Base-by-base conservation (phyloP, 2,113 vertebrate species). In the Ammodytes marinus region DNA sequence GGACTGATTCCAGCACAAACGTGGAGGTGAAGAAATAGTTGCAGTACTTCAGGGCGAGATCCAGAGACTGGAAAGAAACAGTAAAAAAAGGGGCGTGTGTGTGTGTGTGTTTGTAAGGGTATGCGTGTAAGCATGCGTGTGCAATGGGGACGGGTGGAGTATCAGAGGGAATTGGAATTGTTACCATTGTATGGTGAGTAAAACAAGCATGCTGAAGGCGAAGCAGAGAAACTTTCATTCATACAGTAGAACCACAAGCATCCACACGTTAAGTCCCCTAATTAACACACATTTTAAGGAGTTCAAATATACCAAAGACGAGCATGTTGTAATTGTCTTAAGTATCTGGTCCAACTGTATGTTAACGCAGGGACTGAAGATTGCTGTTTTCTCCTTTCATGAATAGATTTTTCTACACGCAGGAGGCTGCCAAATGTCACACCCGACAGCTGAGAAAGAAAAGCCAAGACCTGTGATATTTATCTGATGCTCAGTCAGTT, bases 1-100 rank as follows among this genome's bases (percentile, higher is more conserved):
- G 95, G 43, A 97, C 94, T 5, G 98, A 93, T 91, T 99, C 98
- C 93, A 99, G 93, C 89, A 99, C 97, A 86, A 99, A 99, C 69
- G 97, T 97, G 1, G 97, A 97, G 86, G 98, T 99, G 94, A 99
- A 99, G 94, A 99, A 94, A 90, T 99, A 99, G 96, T 99, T 99
- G 94, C 98, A 99, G 91, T 99, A 99, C 88, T 99, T 99, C 84
- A 99, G 97, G 43, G 96, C 96, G 0, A 97, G 96, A 94, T 99
- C 97, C 92, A 99, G 93, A 55, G 98, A 99, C 98, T 99, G 83
- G 61, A 74, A 67, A 66, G 67, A 90, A 60, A 86, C 64, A 79
- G 43, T 47, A 45, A 81, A 53, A 69, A 65, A 68, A 65, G 40
- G 57, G 19, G 42, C 4, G 4, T 10, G 35, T 80, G 50, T 60